Evolutionary conservation across 2,113 vertebrate species (phyloP).

Genomic region (Cheirogaleus medius): DNA sequence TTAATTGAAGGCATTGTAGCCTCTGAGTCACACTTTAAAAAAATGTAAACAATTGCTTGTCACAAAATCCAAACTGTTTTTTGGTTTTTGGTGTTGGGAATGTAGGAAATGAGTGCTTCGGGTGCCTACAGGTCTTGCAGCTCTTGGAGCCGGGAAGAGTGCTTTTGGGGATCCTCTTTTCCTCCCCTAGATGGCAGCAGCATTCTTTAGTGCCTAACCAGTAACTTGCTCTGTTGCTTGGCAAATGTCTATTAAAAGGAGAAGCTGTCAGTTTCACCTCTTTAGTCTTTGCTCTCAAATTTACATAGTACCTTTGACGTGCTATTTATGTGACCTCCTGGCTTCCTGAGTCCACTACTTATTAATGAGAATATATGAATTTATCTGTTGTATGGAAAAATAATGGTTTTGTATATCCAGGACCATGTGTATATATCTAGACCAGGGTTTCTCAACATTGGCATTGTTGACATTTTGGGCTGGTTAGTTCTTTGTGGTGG

Average conservation of each 20-base stretch:
- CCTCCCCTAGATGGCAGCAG: constrained; percentile 67
- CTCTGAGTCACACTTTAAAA: not conserved
- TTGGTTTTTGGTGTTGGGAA: not conserved
- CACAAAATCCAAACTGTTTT: not conserved
- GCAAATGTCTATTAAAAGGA: not conserved
- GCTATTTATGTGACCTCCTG: not conserved
- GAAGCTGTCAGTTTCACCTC: not conserved
- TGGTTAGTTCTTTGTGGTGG: not conserved
- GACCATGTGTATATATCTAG: not conserved
- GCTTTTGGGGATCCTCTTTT: not conserved
- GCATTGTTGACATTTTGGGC: not conserved
- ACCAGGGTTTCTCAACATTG: not conserved
- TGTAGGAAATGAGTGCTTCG: not conserved
- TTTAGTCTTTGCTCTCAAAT: not conserved
- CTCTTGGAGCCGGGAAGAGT: not conserved
- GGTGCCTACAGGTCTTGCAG: too few species aligned
- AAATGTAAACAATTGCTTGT: not conserved
- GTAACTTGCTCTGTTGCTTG: not conserved
- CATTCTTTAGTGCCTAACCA: not conserved
- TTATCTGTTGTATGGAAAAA: not conserved
- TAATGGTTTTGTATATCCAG: not conserved
- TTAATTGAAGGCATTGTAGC: not conserved
- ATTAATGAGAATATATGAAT: not conserved
- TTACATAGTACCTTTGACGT: not conserved
- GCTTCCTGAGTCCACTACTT: not conserved